phyloP scores from a whole-genome alignment of 1,140 invertebrate genomes.

The Camponotus floridanus region DNA sequence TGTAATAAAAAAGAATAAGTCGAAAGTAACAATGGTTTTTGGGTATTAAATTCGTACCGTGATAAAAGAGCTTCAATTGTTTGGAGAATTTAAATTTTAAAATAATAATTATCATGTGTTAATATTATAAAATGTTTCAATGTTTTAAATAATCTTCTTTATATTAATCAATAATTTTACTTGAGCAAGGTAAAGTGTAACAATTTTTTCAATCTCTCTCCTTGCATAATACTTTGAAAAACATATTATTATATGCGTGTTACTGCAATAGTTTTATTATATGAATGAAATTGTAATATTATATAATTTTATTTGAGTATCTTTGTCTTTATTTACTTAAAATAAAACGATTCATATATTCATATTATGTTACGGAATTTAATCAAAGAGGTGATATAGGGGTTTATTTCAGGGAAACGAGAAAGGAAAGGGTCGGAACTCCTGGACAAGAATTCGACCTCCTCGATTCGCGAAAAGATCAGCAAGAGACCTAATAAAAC shows the following conservation, averaged over 20 bases:
- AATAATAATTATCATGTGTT: neutral
- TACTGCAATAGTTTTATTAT: neutral
- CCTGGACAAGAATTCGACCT: neutral
- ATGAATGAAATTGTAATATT: neutral
- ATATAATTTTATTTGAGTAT: neutral
- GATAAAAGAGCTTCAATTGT: neutral
- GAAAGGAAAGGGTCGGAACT: neutral
- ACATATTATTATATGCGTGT: neutral
- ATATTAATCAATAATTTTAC: neutral
- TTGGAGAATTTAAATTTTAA: neutral
- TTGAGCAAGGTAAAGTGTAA: neutral
- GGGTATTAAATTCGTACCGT: neutral
- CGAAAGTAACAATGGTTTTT: slow-evolving; percentile 9
- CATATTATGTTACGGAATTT: neutral
- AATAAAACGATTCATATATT: neutral
- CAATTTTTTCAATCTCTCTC: neutral
- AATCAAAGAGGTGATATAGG: neutral
- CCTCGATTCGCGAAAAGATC: slow-evolving; percentile 19
- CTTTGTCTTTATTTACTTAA: neutral
- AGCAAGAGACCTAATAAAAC: slow-evolving; percentile 14
- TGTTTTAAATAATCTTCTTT: neutral
- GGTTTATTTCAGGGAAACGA: slow-evolving; percentile 7
- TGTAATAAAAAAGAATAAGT: slow-evolving; percentile 29
- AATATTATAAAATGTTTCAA: neutral
- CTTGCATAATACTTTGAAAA: neutral